These are phyloP conservation scores for Miniopterus natalensis DNA, from an alignment of 2,113 vertebrate genomes.

Conservation along the genomic window DNA sequence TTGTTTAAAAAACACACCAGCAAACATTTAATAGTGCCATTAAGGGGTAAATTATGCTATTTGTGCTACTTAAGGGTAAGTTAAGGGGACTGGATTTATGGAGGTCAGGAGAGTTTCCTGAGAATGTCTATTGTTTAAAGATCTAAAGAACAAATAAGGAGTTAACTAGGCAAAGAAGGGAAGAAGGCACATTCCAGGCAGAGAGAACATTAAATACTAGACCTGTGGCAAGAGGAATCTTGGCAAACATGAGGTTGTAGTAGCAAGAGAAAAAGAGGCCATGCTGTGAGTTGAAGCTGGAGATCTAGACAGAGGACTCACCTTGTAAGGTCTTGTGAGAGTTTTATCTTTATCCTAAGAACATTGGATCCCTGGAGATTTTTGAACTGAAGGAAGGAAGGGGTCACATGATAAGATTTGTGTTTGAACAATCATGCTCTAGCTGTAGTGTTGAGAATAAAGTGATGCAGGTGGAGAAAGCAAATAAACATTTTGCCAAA, in stretches of 20 bases:
- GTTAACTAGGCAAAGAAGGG: neutral
- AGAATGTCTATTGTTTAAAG: neutral
- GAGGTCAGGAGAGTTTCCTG: neutral
- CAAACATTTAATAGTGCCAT: neutral
- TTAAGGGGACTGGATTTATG: neutral
- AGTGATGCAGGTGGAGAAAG: neutral
- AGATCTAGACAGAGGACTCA: neutral
- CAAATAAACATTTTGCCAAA: neutral
- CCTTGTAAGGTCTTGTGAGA: neutral
- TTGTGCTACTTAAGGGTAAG: neutral
- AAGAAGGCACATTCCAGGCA: neutral
- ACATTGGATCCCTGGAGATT: neutral
- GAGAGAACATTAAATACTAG: neutral
- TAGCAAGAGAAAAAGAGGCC: neutral
- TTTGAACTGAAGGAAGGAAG: neutral
- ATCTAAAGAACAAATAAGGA: neutral
- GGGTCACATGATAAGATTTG: neutral
- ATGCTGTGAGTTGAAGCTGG: neutral
- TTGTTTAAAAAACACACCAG: neutral
- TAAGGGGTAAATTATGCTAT: neutral
- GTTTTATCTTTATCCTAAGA: neutral
- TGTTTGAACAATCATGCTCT: neutral
- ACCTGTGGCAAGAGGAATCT: neutral
- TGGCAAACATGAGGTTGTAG: neutral
- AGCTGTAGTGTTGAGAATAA: neutral